Conservation (phyloP, 2,888 invertebrate genomes). For the Cotesia congregata region DNA sequence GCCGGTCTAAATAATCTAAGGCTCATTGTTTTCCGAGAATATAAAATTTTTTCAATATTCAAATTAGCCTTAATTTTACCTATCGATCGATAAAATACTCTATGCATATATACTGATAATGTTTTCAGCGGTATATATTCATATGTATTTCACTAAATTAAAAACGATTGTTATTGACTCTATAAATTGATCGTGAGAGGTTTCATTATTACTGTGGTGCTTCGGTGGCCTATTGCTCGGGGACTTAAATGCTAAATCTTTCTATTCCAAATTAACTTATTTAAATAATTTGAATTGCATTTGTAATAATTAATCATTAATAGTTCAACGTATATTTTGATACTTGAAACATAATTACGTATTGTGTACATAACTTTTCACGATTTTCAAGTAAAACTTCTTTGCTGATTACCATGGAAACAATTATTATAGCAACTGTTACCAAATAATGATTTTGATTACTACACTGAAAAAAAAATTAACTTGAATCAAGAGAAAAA, state of each 20-base stretch:
- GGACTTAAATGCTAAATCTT: conserved; percentile 60
- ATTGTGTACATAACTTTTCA: too few species aligned
- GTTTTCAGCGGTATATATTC: conserved; percentile 42
- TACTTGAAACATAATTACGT: not conserved
- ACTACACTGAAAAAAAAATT: too few species aligned
- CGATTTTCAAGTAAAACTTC: too few species aligned
- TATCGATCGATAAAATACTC: conserved; percentile 30
- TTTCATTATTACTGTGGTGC: conserved; percentile 63
- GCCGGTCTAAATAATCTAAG: conserved; percentile 55
- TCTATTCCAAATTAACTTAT: conserved; percentile 56
- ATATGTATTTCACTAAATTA: conserved; percentile 44
- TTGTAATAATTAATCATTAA: conserved; percentile 43
- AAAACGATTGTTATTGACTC: conserved; percentile 46
- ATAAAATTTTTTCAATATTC: not conserved
- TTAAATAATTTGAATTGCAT: conserved; percentile 53
- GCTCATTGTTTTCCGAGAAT: conserved; percentile 51
- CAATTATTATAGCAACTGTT: too few species aligned
- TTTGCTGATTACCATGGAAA: too few species aligned
- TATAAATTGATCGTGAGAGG: conserved; percentile 55
- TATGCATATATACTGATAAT: conserved; percentile 41
- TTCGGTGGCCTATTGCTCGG: conserved; percentile 64
- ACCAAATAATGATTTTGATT: too few species aligned
- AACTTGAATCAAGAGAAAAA: too few species aligned
- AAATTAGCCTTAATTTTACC: conserved; percentile 54
- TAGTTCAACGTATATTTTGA: not conserved